Conservation (phyloP, 2,888 invertebrate genomes). For the Leucophenga maculata region DNA sequence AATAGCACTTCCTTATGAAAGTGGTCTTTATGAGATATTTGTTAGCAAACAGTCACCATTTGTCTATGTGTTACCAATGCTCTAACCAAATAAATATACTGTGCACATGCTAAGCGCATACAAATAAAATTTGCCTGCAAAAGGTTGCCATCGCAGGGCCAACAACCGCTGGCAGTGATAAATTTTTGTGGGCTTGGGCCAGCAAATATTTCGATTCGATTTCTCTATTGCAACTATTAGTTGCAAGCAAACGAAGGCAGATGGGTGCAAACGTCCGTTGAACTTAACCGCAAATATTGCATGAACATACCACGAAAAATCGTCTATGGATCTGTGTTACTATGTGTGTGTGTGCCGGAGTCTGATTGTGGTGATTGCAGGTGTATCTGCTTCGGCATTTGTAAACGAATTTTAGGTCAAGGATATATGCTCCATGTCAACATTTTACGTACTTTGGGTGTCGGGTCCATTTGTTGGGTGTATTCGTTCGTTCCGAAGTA, state of each 20-base stretch:
- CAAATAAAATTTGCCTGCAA: too few species aligned
- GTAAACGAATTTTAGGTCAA: slow-evolving; percentile 22
- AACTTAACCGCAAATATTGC: slow-evolving; percentile 56
- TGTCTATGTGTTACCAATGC: background rate
- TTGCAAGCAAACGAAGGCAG: background rate
- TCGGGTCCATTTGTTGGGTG: background rate
- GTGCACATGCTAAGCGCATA: background rate
- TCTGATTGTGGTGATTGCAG: slow-evolving; percentile 38
- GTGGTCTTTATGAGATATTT: too few species aligned
- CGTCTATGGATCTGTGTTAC: background rate
- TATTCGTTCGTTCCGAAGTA: too few species aligned
- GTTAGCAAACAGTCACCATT: too few species aligned
- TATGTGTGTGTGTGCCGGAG: background rate
- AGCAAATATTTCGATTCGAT: slow-evolving; percentile 58
- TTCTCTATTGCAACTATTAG: background rate
- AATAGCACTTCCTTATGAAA: too few species aligned
- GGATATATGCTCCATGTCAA: slow-evolving; percentile 12
- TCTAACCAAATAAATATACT: slow-evolving; percentile 48
- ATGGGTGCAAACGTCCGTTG: slow-evolving; percentile 38
- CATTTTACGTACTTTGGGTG: slow-evolving; percentile 12
- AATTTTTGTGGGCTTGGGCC: slow-evolving; percentile 63
- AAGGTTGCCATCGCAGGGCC: too few species aligned
- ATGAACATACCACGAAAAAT: background rate
- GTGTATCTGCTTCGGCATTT: slow-evolving; percentile 8
- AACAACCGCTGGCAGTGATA: slow-evolving; percentile 45